Percentiles rank a stretch among this genome's conserved stretches.
These are phyloP conservation scores for Mamestra configurata DNA, from an alignment of 1,140 invertebrate genomes.

Conservation along the genomic window DNA sequence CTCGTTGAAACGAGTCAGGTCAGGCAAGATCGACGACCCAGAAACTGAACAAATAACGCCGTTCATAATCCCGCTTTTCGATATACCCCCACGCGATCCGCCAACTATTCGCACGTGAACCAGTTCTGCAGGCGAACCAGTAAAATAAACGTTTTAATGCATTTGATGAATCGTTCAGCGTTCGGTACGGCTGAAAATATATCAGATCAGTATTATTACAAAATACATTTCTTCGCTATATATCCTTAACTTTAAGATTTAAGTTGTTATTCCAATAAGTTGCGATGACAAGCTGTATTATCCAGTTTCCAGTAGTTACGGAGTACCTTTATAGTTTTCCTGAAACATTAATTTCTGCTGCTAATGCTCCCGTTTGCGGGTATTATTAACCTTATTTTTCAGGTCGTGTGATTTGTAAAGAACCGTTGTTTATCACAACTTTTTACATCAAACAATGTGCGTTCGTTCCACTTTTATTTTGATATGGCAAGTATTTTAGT, in stretches of 20 bases:
- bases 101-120: conserved; percentile 53
- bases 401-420: no score
- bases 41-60: conserved; percentile 65
- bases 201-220: background rate
- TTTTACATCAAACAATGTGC: background rate
- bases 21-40: conserved; percentile 78
- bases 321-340: no score
- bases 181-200: background rate
- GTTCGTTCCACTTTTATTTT: background rate
- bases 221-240: background rate
- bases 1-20: conserved; percentile 64
- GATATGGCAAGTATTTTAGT: background rate
- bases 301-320: background rate
- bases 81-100: conserved; percentile 62
- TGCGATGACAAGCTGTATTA: background rate
- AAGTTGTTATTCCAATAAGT: background rate
- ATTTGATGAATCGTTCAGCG: conserved; percentile 43
- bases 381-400: no score
- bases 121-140: conserved; percentile 44
- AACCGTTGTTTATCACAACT: no score
- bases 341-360: no score
- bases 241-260: background rate
- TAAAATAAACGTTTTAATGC: conserved; percentile 51
- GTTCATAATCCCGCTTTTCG: conserved; percentile 56
- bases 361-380: no score